These are phyloP conservation scores for Ellobium chinense DNA, from an alignment of 2,888 invertebrate species.

Conservation along the genomic window DNA sequence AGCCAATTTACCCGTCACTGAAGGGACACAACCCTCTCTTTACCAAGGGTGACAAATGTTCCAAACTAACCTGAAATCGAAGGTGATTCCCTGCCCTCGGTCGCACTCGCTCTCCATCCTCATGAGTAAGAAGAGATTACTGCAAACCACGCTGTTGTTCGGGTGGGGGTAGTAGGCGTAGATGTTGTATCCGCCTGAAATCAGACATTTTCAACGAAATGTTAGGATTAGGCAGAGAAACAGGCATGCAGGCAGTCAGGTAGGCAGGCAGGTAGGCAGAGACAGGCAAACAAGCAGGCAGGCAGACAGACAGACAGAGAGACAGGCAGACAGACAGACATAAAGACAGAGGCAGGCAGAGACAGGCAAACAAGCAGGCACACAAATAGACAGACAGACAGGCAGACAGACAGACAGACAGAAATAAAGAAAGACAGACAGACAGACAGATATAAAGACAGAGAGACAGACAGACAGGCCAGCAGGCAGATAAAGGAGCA, in stretches of 20 bases:
- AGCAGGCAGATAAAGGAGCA: neutral
- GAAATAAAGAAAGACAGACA: neutral
- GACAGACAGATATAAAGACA: neutral
- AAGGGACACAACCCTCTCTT: too few relatives aligned
- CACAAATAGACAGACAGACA: neutral
- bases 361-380: neutral
- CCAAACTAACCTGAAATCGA: constrained; percentile 61
- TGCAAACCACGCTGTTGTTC: constrained; percentile 52
- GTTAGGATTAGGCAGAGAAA: neutral
- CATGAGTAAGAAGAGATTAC: constrained; percentile 46
- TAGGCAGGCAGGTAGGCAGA: neutral
- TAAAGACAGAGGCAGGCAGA: neutral
- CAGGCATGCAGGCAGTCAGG: neutral
- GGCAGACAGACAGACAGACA: neutral
- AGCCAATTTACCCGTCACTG: too few relatives aligned
- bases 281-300: neutral
- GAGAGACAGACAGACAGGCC: neutral
- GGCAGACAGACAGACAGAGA: neutral
- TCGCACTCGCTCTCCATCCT: constrained; percentile 72
- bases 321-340: neutral
- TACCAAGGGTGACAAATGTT: too few relatives aligned
- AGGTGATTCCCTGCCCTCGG: constrained; percentile 64
- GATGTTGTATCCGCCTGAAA: constrained; percentile 57
- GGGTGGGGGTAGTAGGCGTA: constrained; percentile 48
- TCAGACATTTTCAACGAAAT: neutral